phyloP scores from a whole-genome alignment of 2,888 invertebrate species.

The Icerya purchasi region DNA sequence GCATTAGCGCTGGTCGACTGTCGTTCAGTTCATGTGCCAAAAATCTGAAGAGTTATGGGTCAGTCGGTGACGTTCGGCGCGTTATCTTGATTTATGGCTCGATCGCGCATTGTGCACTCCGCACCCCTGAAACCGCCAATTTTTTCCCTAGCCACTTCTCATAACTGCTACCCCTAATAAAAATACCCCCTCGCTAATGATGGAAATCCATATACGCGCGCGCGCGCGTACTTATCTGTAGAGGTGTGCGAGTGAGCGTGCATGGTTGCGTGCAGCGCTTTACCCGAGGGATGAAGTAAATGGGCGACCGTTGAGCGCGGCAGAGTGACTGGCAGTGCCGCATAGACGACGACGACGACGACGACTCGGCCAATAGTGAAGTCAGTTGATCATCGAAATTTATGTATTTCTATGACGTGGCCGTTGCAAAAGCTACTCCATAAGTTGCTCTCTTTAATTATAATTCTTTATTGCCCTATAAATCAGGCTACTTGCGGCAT shows the following conservation, averaged over 20 bases:
- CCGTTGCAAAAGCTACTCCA: no score
- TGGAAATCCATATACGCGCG: background rate
- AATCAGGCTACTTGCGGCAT: constrained; percentile 6
- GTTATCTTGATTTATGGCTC: constrained; percentile 14
- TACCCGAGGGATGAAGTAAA: background rate
- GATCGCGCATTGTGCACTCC: background rate
- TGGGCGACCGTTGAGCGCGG: background rate
- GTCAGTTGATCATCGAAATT: no score
- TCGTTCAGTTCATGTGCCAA: constrained; percentile 13
- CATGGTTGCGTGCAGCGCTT: background rate
- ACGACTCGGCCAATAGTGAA: no score
- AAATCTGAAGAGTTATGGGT: constrained; percentile 14
- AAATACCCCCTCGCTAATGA: no score
- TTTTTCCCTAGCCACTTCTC: background rate
- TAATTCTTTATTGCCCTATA: constrained; percentile 14
- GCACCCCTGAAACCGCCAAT: background rate
- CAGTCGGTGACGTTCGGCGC: constrained; percentile 13
- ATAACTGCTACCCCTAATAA: no score
- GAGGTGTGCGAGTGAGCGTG: background rate
- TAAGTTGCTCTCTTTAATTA: no score
- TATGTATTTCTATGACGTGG: constrained; percentile 7
- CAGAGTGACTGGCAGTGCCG: background rate
- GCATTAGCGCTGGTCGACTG: no score
- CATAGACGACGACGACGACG: no score
- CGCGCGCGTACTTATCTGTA: background rate